Base-by-base conservation (phyloP, 2,113 vertebrate species). In the Rhabdornis inornatus region DNA sequence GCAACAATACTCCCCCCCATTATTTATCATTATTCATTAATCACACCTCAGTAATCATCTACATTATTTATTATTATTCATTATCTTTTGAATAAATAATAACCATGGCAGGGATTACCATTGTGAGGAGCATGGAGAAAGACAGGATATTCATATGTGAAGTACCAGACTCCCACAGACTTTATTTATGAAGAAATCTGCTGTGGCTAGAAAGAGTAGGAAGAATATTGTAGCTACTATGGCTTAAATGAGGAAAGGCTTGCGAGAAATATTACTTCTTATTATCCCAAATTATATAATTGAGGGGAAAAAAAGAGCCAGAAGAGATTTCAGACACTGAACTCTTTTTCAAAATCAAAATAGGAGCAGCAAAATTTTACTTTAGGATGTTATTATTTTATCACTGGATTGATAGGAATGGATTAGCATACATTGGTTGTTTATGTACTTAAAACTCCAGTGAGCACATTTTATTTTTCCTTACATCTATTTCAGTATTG, bases 11-110 rank as follows among this genome's bases (percentile, higher is more conserved):
- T 44, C 8, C 11, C 39, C 44, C 52, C 17, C 18, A 20, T 80
- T 92, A 88, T 61, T 92, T 92, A 91, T 89, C 80, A 66, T 92
- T 77, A 81, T 63, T 94, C 79, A 83, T 91, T 89, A 91, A 91
- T 89, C 69, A 89, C 42, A 84, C 30, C 56, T 89, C 87, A 90
- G 33, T 78, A 95, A 50, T 92, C 60, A 77, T 42, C 50, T 83
- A 21, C 45, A 81, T 74, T 74, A 94, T 91, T 95, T 90, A 77
- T 88, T 92, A 61, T 77, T 81, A 53, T 69, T 92, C 45, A 65
- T 83, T 83, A 75, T n/a, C 63, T 81, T 89, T 77, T 74, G 33
- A 92, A 91, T 94, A 78, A 92, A 74, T 87, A 91, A 88, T 53
- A 61, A 84, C 52, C 31, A 16, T 45, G 37, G 33, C 30, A 90